Evolutionary conservation across 2,113 vertebrate genomes (phyloP).

Genomic region (Chaenogobius annularis): DNA sequence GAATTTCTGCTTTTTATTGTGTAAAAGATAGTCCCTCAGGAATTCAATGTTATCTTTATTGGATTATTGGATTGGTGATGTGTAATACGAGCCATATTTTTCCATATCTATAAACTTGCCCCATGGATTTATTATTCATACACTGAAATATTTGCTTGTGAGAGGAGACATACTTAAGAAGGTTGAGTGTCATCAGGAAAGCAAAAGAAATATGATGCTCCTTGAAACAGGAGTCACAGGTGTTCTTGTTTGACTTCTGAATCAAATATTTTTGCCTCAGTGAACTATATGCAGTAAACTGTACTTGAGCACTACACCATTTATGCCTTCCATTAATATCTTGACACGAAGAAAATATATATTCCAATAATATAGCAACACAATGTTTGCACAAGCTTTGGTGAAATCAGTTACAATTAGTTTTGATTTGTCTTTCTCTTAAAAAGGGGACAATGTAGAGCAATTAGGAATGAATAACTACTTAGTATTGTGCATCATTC

Average conservation of each 20-base stretch:
- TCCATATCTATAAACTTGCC: conserved; percentile 25
- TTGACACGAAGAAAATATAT: too few species aligned
- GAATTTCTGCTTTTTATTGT: conserved; percentile 5
- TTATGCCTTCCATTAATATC: too few species aligned
- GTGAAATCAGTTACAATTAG: too few species aligned
- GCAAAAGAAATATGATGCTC: background rate
- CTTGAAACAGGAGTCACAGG: background rate
- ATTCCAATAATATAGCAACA: too few species aligned
- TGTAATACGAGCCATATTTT: background rate
- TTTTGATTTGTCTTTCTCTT: too few species aligned
- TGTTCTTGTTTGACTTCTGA: background rate
- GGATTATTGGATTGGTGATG: background rate
- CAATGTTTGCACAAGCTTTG: too few species aligned
- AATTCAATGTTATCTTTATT: background rate
- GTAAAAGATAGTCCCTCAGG: conserved; percentile 4
- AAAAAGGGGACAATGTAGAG: too few species aligned
- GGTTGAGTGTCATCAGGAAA: conserved; percentile 2
- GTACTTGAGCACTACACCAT: too few species aligned
- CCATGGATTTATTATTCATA: conserved; percentile 25
- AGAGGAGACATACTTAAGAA: conserved; percentile 2
- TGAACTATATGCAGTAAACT: too few species aligned
- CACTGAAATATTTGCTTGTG: background rate
- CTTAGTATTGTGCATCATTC: too few species aligned
- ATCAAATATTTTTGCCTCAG: background rate
- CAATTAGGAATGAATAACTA: too few species aligned